phyloP scores from a whole-genome alignment of 2,888 invertebrate species.

The Hecatera dysodea region DNA sequence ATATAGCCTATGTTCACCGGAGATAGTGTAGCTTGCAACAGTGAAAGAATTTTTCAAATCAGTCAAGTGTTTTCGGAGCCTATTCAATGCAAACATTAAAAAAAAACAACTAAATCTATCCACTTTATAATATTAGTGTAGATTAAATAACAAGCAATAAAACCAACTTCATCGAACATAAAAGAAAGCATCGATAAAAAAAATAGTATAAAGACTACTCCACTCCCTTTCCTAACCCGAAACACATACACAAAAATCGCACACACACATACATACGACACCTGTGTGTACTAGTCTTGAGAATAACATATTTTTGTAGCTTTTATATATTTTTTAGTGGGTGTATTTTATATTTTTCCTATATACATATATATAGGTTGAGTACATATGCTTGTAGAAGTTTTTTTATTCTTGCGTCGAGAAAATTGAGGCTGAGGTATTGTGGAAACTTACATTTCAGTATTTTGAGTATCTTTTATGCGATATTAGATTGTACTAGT shows the following conservation, averaged over 20 bases:
- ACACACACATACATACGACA: conserved; percentile 70
- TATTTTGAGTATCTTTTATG: conserved; percentile 1
- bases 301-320: conserved; percentile 91
- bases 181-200: conserved; percentile 1
- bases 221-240: conserved; percentile 62
- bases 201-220: conserved; percentile 63
- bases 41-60: too few species aligned
- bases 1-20: too few species aligned
- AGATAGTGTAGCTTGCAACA: too few species aligned
- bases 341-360: conserved; percentile 89
- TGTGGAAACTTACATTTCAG: conserved; percentile 8
- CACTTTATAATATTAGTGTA: too few species aligned
- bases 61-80: too few species aligned
- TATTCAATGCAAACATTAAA: too few species aligned
- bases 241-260: conserved; percentile 72
- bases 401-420: conserved; percentile 59
- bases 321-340: conserved; percentile 88
- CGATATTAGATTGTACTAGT: background rate
- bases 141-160: too few species aligned
- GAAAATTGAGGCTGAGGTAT: conserved; percentile 51
- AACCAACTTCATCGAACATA: too few species aligned
- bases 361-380: conserved; percentile 69
- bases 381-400: conserved; percentile 33
- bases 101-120: too few species aligned
- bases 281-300: conserved; percentile 87